These are phyloP conservation scores for Xylophagus ater DNA, from an alignment of 2,888 invertebrate genomes.

Conservation along the genomic window DNA sequence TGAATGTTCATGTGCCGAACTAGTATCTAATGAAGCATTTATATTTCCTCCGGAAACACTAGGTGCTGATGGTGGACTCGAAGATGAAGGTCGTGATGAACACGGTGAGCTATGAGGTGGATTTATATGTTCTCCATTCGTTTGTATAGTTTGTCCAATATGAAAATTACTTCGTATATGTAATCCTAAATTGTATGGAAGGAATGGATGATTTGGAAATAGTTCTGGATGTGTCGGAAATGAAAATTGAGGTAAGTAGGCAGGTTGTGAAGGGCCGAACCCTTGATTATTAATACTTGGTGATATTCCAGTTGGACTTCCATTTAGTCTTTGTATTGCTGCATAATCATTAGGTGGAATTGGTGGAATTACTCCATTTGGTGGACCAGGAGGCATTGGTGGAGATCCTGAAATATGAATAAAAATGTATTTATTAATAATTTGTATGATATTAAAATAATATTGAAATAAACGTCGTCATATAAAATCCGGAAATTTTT, in stretches of 20 bases:
- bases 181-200: slow-evolving; percentile 45
- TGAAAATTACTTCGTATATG: slow-evolving; percentile 27
- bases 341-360: slow-evolving; percentile 2
- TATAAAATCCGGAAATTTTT: no score
- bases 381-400: slow-evolving; percentile 28
- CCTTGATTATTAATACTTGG: slow-evolving; percentile 17
- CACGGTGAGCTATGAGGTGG: slow-evolving; percentile 34
- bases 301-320: slow-evolving; percentile 34
- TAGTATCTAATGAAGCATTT: slow-evolving; percentile 49
- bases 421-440: slow-evolving; percentile 6
- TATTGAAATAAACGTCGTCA: no score
- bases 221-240: slow-evolving; percentile 45
- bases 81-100: slow-evolving; percentile 36
- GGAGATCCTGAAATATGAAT: slow-evolving; percentile 38
- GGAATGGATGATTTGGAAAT: slow-evolving; percentile 45
- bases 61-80: slow-evolving; percentile 27
- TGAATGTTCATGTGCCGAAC: slow-evolving; percentile 46
- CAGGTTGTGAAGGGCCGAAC: slow-evolving; percentile 48
- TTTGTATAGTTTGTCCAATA: slow-evolving; percentile 22
- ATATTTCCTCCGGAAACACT: slow-evolving; percentile 27
- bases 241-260: slow-evolving; percentile 47
- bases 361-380: slow-evolving; percentile 2
- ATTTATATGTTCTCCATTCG: slow-evolving; percentile 24
- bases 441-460: no score
- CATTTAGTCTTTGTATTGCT: no score